These are phyloP conservation scores for Pseudomugil tenellus DNA, from an alignment of 2,797 vertebrate species.

Conservation along the genomic window DNA sequence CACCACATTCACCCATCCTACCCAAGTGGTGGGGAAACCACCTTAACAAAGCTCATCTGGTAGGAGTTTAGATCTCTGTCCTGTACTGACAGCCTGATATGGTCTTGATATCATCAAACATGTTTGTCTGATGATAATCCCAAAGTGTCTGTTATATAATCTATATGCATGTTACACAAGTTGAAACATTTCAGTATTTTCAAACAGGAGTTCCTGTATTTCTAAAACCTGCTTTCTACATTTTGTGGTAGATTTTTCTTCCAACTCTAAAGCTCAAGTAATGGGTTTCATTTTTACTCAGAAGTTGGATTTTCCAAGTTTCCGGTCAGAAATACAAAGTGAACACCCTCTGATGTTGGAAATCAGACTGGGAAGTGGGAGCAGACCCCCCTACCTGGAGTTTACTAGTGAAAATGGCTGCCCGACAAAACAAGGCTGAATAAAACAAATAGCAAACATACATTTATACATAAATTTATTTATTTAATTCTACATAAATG, in stretches of 20 bases:
- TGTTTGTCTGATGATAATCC: constrained; percentile 15
- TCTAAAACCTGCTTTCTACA: neutral
- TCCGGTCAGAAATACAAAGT: no score
- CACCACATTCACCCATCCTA: constrained; percentile 42
- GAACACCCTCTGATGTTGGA: no score
- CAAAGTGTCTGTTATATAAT: neutral
- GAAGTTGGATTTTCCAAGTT: no score
- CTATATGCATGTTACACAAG: neutral
- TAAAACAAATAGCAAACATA: no score
- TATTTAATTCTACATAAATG: constrained; percentile 9
- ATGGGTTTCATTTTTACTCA: no score
- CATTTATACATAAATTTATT: neutral
- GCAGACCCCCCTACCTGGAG: no score
- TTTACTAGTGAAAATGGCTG: no score
- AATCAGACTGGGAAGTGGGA: no score
- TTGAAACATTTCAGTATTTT: neutral
- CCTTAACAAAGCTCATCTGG: constrained; percentile 35
- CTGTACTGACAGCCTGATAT: constrained; percentile 8
- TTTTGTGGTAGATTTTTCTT: neutral
- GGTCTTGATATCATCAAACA: constrained; percentile 1
- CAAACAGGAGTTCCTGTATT: constrained; percentile 8
- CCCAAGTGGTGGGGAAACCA: constrained; percentile 34
- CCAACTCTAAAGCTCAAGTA: no score
- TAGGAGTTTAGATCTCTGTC: constrained; percentile 35
- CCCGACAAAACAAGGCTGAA: no score